Percentiles rank a stretch among this genome's conserved stretches.
These are phyloP conservation scores for Crotalus horridus DNA, from an alignment of 2,113 vertebrate species.

Conservation along the genomic window DNA sequence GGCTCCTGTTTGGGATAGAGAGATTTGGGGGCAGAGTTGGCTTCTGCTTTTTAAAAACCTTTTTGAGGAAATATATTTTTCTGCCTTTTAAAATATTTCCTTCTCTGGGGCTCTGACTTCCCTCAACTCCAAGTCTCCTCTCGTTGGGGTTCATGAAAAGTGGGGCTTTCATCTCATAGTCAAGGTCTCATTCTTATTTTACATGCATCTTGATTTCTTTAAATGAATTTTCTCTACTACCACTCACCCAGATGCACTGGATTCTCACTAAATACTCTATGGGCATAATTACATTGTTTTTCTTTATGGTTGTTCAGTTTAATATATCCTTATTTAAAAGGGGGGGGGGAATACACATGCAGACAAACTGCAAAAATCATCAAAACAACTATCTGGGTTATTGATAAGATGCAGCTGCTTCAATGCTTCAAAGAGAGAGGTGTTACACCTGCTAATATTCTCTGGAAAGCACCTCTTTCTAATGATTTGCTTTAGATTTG, in stretches of 20 bases:
- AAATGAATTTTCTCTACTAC: neutral
- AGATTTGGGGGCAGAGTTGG: no score
- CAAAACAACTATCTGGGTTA: neutral
- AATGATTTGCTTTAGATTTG: neutral
- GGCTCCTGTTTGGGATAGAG: no score
- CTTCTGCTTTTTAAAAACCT: no score
- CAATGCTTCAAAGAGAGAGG: neutral
- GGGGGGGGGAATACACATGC: neutral
- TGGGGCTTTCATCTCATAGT: neutral
- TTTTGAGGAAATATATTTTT: no score
- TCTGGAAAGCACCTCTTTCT: neutral
- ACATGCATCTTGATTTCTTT: neutral
- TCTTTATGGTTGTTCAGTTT: neutral
- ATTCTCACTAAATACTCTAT: neutral
- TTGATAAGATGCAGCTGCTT: neutral
- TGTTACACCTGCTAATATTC: neutral
- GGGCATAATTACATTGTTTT: neutral
- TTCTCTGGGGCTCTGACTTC: no score
- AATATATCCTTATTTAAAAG: neutral
- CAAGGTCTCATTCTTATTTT: neutral
- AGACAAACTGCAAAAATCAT: neutral
- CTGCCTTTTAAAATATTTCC: no score
- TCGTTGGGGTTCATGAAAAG: neutral
- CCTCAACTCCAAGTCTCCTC: neutral
- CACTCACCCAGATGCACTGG: neutral